Conservation (phyloP, 2,797 vertebrate genomes). For the Poliocrania exsul region DNA sequence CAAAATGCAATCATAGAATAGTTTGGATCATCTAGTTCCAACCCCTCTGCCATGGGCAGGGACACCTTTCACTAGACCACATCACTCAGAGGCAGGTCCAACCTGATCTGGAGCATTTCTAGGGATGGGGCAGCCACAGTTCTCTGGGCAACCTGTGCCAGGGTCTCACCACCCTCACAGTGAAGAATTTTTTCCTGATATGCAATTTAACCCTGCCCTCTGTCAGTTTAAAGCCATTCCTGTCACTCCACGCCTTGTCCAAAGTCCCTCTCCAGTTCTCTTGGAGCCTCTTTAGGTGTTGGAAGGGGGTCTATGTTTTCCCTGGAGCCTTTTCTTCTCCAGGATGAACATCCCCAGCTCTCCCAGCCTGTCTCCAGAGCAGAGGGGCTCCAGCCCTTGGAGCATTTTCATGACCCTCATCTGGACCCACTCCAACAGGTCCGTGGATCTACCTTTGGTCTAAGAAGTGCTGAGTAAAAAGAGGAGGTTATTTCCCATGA, state of each 20-base stretch:
- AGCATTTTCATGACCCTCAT: not conserved
- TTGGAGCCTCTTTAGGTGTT: not conserved
- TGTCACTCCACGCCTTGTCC: too few relatives aligned
- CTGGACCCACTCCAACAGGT: not conserved
- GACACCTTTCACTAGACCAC: not conserved
- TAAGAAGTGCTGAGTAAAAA: not conserved
- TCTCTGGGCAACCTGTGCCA: not conserved
- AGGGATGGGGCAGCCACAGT: not conserved
- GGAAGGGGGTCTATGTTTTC: not conserved
- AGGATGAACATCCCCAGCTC: not conserved
- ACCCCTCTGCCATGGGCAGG: not conserved
- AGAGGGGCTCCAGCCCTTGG: not conserved
- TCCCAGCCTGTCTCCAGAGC: not conserved
- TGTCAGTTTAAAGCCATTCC: not conserved
- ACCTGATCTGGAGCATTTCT: too few relatives aligned
- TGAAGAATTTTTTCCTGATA: not conserved
- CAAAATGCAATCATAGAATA: not conserved
- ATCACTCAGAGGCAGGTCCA: not conserved
- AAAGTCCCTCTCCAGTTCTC: not conserved
- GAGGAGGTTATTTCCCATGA: not conserved
- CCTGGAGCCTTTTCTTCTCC: not conserved
- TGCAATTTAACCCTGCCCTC: not conserved
- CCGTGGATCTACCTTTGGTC: not conserved
- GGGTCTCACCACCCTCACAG: not conserved
- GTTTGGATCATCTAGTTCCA: not conserved